A percentile compares a stretch with the other conserved stretches of the same genome.
phyloP scores from a whole-genome alignment of 1,140 invertebrate species.

The Drosophila ficusphila region DNA sequence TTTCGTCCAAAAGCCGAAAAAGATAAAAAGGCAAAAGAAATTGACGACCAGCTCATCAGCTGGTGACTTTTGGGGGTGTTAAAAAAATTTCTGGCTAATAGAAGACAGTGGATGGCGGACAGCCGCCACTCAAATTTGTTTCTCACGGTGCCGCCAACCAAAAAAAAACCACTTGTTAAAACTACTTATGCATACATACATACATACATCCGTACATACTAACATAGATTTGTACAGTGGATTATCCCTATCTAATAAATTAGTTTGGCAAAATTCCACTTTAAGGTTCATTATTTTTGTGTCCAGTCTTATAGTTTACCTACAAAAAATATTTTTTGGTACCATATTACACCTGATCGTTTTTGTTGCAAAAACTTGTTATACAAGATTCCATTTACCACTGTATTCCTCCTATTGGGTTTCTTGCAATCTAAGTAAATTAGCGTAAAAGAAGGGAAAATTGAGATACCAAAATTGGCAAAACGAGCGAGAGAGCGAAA shows the following conservation, averaged over 20 bases:
- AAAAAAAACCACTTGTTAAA: constrained; percentile 68
- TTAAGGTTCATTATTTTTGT: too few species aligned
- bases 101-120: constrained; percentile 20
- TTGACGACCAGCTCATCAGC: constrained; percentile 28
- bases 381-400: not conserved
- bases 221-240: not conserved
- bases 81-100: constrained; percentile 3
- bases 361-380: too few species aligned
- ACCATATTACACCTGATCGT: too few species aligned
- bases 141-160: constrained; percentile 52
- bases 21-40: constrained; percentile 10
- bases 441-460: not conserved
- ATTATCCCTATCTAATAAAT: too few species aligned
- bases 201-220: too few species aligned
- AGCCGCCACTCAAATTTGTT: constrained; percentile 42
- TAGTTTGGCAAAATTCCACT: too few species aligned
- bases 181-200: constrained; percentile 26
- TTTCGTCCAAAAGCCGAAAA: constrained; percentile 41
- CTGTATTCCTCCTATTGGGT: constrained; percentile 11
- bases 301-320: too few species aligned
- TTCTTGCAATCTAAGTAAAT: constrained; percentile 1
- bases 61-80: constrained; percentile 2
- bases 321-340: too few species aligned
- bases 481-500: constrained; percentile 21
- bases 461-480: constrained; percentile 8